phyloP scores from a whole-genome alignment of 2,113 vertebrate species.

The Cryptotis parvus region DNA sequence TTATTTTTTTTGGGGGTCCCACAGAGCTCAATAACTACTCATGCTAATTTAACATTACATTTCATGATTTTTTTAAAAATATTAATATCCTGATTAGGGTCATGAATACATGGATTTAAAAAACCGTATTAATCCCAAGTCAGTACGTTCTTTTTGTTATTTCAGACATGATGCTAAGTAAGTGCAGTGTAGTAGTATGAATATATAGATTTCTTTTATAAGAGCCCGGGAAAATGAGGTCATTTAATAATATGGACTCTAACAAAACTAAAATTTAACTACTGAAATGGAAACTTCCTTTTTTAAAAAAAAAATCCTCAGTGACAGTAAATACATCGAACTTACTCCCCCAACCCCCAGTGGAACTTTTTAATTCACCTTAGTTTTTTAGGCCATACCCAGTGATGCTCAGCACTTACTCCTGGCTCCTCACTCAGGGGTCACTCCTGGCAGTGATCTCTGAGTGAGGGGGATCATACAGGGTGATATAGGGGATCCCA shows the following conservation, averaged over 20 bases:
- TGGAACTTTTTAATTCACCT: not conserved
- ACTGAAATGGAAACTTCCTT: slow-evolving; percentile 49
- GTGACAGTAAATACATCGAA: not conserved
- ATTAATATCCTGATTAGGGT: slow-evolving; percentile 74
- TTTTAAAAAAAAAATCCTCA: not conserved
- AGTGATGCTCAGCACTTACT: too few relatives aligned
- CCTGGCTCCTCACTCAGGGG: too few relatives aligned
- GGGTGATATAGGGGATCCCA: too few relatives aligned
- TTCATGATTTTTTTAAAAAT: slow-evolving; percentile 63
- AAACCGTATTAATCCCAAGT: slow-evolving; percentile 78
- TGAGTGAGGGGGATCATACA: too few relatives aligned
- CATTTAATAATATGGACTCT: slow-evolving; percentile 48
- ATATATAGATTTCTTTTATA: slow-evolving; percentile 55
- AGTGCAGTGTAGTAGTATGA: slow-evolving; percentile 37
- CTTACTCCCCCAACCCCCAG: not conserved
- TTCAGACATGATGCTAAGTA: slow-evolving; percentile 71
- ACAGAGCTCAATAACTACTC: slow-evolving; percentile 60
- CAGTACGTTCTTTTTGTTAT: slow-evolving; percentile 69
- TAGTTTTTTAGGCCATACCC: too few relatives aligned
- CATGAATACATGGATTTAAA: slow-evolving; percentile 63
- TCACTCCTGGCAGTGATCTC: too few relatives aligned
- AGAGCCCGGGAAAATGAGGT: slow-evolving; percentile 66
- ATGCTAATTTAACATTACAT: slow-evolving; percentile 73
- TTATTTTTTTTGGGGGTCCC: slow-evolving; percentile 34
- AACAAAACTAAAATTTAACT: slow-evolving; percentile 70